These are phyloP conservation scores for Melitaea cinxia DNA, from an alignment of 1,140 invertebrate genomes.

Conservation along the genomic window DNA sequence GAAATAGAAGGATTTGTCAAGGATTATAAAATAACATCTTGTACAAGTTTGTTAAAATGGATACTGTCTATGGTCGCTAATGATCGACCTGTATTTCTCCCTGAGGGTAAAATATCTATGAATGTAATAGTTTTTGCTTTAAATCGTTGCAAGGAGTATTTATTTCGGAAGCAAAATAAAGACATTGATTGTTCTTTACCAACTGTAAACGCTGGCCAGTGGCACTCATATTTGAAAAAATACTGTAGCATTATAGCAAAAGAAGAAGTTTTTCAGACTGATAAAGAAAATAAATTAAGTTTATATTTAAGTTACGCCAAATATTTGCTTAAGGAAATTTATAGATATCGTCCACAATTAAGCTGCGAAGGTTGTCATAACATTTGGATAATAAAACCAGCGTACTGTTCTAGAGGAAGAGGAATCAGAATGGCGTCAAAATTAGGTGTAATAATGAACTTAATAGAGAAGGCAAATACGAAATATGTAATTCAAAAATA, in stretches of 20 bases:
- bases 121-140: constrained; percentile 82
- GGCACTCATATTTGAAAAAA: constrained; percentile 87
- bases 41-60: constrained; percentile 90
- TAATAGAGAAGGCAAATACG: constrained; percentile 76
- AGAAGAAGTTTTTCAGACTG: constrained; percentile 63
- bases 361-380: constrained; percentile 90
- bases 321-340: constrained; percentile 83
- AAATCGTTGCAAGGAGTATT: constrained; percentile 81
- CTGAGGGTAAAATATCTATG: constrained; percentile 76
- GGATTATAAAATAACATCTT: constrained; percentile 89
- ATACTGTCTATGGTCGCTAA: constrained; percentile 82
- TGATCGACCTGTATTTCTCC: constrained; percentile 64
- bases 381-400: constrained; percentile 97
- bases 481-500: constrained; percentile 96
- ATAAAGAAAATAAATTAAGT: constrained; percentile 75
- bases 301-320: constrained; percentile 81
- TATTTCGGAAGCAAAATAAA: constrained; percentile 76
- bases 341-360: constrained; percentile 84
- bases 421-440: constrained; percentile 87
- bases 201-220: constrained; percentile 82
- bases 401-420: constrained; percentile 90
- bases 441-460: constrained; percentile 85
- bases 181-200: constrained; percentile 79
- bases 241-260: constrained; percentile 77
- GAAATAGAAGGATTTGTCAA: constrained; percentile 81